A percentile compares a stretch with the other conserved stretches of the same genome.
These are phyloP conservation scores for Leptoclinus maculatus DNA, from an alignment of 2,797 vertebrate species.

Conservation along the genomic window DNA sequence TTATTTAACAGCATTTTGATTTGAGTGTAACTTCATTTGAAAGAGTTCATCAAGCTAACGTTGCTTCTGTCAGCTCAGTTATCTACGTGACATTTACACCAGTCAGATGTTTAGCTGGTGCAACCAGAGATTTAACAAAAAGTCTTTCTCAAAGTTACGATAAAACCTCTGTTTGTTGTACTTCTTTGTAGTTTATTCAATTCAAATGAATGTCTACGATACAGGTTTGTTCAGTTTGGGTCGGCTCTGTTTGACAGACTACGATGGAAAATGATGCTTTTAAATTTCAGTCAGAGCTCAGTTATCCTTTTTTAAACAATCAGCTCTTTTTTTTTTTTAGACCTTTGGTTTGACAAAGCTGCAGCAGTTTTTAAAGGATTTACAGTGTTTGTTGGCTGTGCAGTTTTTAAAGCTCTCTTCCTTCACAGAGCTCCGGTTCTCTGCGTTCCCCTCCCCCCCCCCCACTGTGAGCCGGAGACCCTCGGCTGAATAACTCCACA, in stretches of 20 bases:
- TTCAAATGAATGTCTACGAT: too few species aligned
- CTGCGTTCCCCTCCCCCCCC: constrained; percentile 20
- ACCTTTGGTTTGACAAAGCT: constrained; percentile 47
- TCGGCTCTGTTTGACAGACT: constrained; percentile 6
- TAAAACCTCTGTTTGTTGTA: too few species aligned
- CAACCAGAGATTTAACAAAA: too few species aligned
- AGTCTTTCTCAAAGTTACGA: too few species aligned
- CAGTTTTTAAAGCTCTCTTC: neutral
- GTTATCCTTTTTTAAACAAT: neutral
- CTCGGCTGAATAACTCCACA: constrained; percentile 31
- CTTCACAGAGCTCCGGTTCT: neutral
- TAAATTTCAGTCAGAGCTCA: constrained; percentile 15
- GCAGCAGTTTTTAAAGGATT: constrained; percentile 36
- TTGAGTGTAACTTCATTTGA: too few species aligned
- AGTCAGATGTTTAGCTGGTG: too few species aligned
- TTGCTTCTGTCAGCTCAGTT: too few species aligned
- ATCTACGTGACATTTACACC: too few species aligned
- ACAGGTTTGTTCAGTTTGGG: neutral
- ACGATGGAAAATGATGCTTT: constrained; percentile 35
- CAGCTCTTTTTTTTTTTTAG: constrained; percentile 6
- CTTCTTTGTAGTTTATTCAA: too few species aligned
- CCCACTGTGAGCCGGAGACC: constrained; percentile 31
- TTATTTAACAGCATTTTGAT: too few species aligned
- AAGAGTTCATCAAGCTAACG: too few species aligned
- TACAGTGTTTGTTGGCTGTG: constrained; percentile 10